Conservation (phyloP, 2,113 vertebrate species). For the Prolemur simus region DNA sequence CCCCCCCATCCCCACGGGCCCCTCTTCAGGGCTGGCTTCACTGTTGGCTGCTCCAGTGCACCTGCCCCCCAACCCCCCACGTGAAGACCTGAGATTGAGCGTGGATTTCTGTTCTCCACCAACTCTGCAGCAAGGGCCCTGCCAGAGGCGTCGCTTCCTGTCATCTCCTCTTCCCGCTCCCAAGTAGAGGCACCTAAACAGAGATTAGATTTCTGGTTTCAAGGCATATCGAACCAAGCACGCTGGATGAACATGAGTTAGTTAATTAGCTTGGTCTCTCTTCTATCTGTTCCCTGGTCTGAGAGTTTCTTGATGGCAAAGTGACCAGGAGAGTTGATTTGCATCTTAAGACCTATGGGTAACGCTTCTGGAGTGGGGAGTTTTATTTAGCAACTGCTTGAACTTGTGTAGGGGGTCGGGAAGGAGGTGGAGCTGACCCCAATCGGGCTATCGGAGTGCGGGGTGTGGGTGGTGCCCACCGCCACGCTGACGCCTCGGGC, state of each 20-base stretch:
- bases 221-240: slow-evolving; percentile 75
- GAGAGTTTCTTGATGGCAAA: slow-evolving; percentile 13
- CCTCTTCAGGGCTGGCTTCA: not conserved
- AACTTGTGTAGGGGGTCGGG: slow-evolving; percentile 92
- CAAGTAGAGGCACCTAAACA: slow-evolving; percentile 82
- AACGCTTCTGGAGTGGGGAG: slow-evolving; percentile 66
- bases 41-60: not conserved
- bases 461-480: slow-evolving; percentile 84
- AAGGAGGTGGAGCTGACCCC: slow-evolving; percentile 88
- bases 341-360: slow-evolving; percentile 73
- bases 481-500: slow-evolving; percentile 83
- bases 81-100: slow-evolving; percentile 88
- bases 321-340: slow-evolving; percentile 72
- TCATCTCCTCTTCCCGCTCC: slow-evolving; percentile 75
- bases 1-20: not conserved
- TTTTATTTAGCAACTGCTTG: slow-evolving; percentile 91
- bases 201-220: slow-evolving; percentile 80
- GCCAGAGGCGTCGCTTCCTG: slow-evolving; percentile 66
- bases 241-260: slow-evolving; percentile 55
- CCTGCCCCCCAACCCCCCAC: slow-evolving; percentile 8
- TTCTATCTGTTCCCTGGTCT: slow-evolving; percentile 64
- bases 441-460: slow-evolving; percentile 86
- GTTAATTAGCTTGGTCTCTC: slow-evolving; percentile 39
- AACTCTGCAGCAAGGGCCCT: slow-evolving; percentile 62
- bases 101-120: slow-evolving; percentile 79